Percentiles rank a stretch among this genome's conserved stretches.
phyloP scores from a whole-genome alignment of 2,797 vertebrate species.

The Tapera naevia region DNA sequence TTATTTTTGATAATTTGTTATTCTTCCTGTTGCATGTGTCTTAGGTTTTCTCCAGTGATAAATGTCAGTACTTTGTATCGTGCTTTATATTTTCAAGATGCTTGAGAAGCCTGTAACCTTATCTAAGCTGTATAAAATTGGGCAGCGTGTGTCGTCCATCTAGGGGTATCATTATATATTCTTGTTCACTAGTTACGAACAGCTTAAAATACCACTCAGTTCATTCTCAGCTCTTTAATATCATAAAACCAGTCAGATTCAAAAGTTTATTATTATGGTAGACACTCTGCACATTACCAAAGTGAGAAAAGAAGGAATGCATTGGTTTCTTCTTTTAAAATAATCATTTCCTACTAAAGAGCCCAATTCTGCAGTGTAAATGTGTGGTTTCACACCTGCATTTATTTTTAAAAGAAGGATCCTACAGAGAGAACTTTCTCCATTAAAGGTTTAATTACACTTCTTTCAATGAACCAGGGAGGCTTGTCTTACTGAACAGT shows the following conservation, averaged over 20 bases:
- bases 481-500: background rate
- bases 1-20: background rate
- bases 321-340: conserved; percentile 16
- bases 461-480: conserved; percentile 21
- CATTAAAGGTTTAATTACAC: conserved; percentile 35
- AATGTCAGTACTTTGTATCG: background rate
- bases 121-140: background rate
- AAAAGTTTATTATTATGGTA: conserved; percentile 35
- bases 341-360: background rate
- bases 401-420: conserved; percentile 11
- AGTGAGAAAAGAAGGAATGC: conserved; percentile 1
- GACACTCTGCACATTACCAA: background rate
- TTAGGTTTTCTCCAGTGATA: background rate
- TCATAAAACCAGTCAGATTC: conserved; percentile 24
- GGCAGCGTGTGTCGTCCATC: background rate
- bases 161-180: conserved; percentile 14
- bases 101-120: background rate
- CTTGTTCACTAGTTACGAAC: conserved; percentile 14
- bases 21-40: background rate
- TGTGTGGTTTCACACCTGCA: background rate
- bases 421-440: conserved; percentile 5
- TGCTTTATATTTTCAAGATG: background rate
- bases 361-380: background rate
- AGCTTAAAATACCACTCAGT: conserved; percentile 44
- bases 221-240: conserved; percentile 51